A percentile compares a stretch with the other conserved stretches of the same genome.
Conservation (phyloP, 2,888 invertebrate genomes). For the Tipula lateralis region DNA sequence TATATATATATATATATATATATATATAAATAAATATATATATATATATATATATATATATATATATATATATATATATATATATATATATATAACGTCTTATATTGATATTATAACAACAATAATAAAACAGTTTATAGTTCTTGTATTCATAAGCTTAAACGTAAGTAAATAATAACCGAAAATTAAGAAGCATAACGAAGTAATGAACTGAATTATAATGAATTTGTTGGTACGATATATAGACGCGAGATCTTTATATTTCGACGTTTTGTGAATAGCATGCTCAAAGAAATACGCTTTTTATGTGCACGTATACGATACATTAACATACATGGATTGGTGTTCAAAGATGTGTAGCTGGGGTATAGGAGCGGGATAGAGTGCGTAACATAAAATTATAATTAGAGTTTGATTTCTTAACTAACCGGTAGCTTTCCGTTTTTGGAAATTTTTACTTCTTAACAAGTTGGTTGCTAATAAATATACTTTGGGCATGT, state of each 20-base stretch:
- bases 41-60: too few species aligned
- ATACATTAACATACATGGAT: too few species aligned
- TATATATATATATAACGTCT: too few species aligned
- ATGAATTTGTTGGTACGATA: not conserved
- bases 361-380: not conserved
- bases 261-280: not conserved
- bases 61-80: too few species aligned
- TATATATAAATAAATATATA: too few species aligned
- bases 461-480: too few species aligned
- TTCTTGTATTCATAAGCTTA: not conserved
- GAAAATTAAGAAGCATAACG: constrained; percentile 19
- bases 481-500: too few species aligned
- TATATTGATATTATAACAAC: not conserved
- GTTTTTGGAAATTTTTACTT: too few species aligned
- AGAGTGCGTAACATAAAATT: not conserved
- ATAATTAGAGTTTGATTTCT: too few species aligned
- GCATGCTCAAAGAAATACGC: not conserved
- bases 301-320: not conserved
- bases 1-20: too few species aligned
- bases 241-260: not conserved
- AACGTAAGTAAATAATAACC: constrained; percentile 19
- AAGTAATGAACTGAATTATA: constrained; percentile 24
- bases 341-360: not conserved
- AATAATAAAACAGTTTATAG: not conserved
- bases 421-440: too few species aligned